phyloP scores from a whole-genome alignment of 92 coral and sea anemone species.

The Chrysogorgia sp. region DNA sequence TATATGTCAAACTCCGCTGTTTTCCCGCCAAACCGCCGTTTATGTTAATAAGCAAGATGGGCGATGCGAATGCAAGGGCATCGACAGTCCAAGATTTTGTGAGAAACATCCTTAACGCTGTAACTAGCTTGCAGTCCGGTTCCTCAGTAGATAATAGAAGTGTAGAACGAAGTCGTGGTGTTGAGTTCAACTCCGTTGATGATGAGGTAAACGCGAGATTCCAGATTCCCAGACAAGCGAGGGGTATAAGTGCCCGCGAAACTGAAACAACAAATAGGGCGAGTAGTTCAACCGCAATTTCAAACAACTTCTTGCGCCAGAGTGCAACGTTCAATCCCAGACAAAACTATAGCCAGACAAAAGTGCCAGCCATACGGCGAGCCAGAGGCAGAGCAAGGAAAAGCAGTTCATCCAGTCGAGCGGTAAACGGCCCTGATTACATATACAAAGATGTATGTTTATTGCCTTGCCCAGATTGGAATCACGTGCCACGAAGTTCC shows the following conservation, averaged over 20 bases:
- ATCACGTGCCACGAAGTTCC: slow-evolving; percentile 2
- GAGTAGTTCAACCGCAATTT: too few relatives aligned
- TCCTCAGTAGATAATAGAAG: neutral
- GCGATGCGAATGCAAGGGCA: neutral
- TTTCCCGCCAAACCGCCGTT: too few relatives aligned
- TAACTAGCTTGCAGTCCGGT: neutral
- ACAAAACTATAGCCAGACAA: neutral
- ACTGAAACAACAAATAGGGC: too few relatives aligned
- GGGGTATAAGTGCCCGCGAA: neutral
- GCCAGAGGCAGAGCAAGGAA: too few relatives aligned
- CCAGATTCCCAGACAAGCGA: slow-evolving; percentile 10
- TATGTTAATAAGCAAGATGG: neutral
- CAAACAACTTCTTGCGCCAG: too few relatives aligned
- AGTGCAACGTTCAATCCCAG: slow-evolving; percentile 9
- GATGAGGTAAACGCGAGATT: neutral
- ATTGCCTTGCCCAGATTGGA: slow-evolving; percentile 12
- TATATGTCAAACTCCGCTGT: too few relatives aligned
- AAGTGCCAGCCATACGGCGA: neutral
- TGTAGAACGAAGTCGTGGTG: neutral
- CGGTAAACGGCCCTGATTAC: neutral
- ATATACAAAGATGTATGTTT: slow-evolving; percentile 7
- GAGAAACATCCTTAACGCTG: neutral
- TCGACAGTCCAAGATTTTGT: slow-evolving; percentile 20
- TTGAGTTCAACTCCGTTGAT: neutral
- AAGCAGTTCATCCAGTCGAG: neutral